Evolutionary conservation across 1,140 invertebrate species (phyloP), one percentile per base, ranked within the genome.

Genomic region (Caenorhabditis briggsae): DNA sequence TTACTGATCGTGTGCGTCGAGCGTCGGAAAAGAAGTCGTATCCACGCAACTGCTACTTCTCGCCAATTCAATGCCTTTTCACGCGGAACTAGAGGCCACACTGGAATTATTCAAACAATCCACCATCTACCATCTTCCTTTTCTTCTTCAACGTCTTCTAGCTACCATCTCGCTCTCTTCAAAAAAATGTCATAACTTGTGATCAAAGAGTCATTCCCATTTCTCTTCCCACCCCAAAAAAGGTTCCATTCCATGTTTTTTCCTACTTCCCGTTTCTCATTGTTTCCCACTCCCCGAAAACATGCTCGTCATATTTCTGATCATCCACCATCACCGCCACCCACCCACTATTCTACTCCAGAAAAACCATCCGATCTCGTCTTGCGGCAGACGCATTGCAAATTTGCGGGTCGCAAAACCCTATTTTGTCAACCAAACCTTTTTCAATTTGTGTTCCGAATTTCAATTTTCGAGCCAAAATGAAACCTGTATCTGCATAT

Each of bases 31-130:
- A 89, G 88, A 89, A 89, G 83, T 89, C 88, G 8, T 89, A 89
- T 46, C 88, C 88, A 18, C 53, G 88, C 11, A 89, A 87, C 61
- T 89, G 88, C 56, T 89, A 89, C 88, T 89, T 89, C 83, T 89
- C 88, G 20, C 88, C 88, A 5, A 89, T 89, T 59, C 88, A 89
- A 64, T 89, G 88, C 88, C 86, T 89, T 9, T 89, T 89, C 88
- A 89, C 88, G 5, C 83, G 88, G 1, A 78, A 50, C 14, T 78
- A 78, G 70, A 46, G 43, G 9, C 11, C 20, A 25, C 2, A 23
- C 23, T 0, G 56, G 5, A 53, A 53, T 53, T 53, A 53, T 53
- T 58, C 56, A 20, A n/a, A n/a, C 20, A 25, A 12, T 20, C 25
- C 59, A 20, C 8, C 59, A 20, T 70, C 64, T 46, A 18, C 11